Percentiles rank a stretch among this genome's conserved stretches.
Conservation (phyloP, 2,888 invertebrate genomes). For the Acholoe squamosa region DNA sequence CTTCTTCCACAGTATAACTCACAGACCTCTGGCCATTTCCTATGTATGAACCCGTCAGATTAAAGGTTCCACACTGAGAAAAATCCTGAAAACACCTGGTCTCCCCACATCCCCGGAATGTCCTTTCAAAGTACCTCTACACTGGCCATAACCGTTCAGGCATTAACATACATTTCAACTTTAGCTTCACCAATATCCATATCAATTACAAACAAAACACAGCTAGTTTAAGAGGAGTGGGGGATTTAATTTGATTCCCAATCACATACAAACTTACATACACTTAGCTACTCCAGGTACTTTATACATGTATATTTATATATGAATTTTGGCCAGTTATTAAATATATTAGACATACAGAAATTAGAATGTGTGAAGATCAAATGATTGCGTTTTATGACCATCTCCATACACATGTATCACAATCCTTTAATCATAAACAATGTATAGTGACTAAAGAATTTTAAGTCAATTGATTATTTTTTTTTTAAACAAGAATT, state of each 20-base stretch:
- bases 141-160: too few species aligned
- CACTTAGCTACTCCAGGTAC: slow-evolving; percentile 11
- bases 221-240: too few species aligned
- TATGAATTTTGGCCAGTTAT: slow-evolving; percentile 3
- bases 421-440: slow-evolving; percentile 13
- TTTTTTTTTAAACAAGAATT: neutral
- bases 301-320: neutral
- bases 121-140: too few species aligned
- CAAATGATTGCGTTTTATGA: neutral
- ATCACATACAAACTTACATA: slow-evolving; percentile 27
- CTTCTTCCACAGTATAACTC: too few species aligned
- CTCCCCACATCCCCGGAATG: too few species aligned
- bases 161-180: too few species aligned
- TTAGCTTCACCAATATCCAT: too few species aligned
- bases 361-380: slow-evolving; percentile 39
- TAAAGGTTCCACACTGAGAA: too few species aligned
- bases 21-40: too few species aligned
- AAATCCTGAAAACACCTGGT: too few species aligned
- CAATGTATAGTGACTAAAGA: neutral
- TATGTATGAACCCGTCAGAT: too few species aligned
- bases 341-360: slow-evolving; percentile 9
- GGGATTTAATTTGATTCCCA: slow-evolving; percentile 23
- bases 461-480: neutral
- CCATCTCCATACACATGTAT: slow-evolving; percentile 22
- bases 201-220: too few species aligned